phyloP scores from a whole-genome alignment of 1,140 invertebrate genomes.

The Lordiphosa collinella region DNA sequence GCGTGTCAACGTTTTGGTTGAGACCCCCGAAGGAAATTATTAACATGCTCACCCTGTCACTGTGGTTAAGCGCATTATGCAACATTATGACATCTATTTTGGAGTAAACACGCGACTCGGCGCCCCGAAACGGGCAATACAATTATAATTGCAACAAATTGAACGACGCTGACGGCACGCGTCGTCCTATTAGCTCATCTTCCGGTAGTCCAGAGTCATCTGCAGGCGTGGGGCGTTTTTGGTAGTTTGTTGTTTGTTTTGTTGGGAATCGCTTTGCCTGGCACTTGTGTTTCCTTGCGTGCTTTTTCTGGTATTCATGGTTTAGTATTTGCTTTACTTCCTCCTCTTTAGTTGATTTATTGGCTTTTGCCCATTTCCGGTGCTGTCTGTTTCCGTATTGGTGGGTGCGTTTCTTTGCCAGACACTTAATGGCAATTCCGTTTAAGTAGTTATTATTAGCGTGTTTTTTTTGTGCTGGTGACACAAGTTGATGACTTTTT shows the following conservation, averaged over 20 bases:
- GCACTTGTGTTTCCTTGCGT: conserved; percentile 1
- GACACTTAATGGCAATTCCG: conserved; percentile 15
- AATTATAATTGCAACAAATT: conserved; percentile 64
- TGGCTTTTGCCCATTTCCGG: conserved; percentile 58
- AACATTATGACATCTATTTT: conserved; percentile 44
- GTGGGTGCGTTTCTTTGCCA: conserved; percentile 4
- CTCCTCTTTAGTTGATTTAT: conserved; percentile 46
- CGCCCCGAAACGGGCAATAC: conserved; percentile 24
- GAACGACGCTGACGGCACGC: conserved; percentile 47
- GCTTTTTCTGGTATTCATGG: neutral
- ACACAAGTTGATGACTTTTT: conserved; percentile 13
- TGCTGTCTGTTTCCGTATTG: conserved; percentile 1
- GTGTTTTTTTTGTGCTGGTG: conserved; percentile 1
- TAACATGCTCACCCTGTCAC: conserved; percentile 23
- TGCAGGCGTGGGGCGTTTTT: conserved; percentile 1
- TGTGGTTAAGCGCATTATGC: conserved; percentile 54
- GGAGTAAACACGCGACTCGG: conserved; percentile 16
- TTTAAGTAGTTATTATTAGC: conserved; percentile 36
- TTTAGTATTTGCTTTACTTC: conserved; percentile 24
- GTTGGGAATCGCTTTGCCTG: conserved; percentile 2
- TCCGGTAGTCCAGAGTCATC: conserved; percentile 23
- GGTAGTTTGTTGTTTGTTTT: conserved; percentile 3
- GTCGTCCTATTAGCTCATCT: conserved; percentile 46
- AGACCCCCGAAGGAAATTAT: conserved; percentile 24
- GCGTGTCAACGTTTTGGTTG: conserved; percentile 32